phyloP scores from a whole-genome alignment of 2,888 invertebrate genomes.

The Drosophila ustulata region DNA sequence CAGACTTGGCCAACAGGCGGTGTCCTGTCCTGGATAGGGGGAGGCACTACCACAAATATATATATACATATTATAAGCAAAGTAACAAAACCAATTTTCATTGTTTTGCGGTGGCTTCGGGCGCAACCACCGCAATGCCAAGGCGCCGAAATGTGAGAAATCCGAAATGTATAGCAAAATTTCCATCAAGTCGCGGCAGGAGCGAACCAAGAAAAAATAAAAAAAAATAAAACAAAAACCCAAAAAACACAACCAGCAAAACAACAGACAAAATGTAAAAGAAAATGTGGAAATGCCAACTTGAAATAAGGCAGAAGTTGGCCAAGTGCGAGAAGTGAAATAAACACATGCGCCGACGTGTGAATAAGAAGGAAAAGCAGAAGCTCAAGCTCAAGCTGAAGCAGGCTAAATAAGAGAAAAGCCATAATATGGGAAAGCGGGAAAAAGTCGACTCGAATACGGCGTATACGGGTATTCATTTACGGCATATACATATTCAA shows the following conservation, averaged over 20 bases:
- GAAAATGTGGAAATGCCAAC: slow-evolving; percentile 65
- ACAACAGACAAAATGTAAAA: slow-evolving; percentile 23
- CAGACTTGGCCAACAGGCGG: slow-evolving; percentile 61
- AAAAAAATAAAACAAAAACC: background rate
- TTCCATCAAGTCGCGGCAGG: slow-evolving; percentile 49
- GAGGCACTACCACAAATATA: slow-evolving; percentile 28
- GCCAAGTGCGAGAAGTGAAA: slow-evolving; percentile 63
- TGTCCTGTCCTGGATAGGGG: slow-evolving; percentile 1
- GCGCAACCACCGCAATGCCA: slow-evolving; percentile 49
- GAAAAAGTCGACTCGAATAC: slow-evolving; percentile 18
- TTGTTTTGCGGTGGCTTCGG: slow-evolving; percentile 73
- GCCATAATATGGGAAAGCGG: background rate
- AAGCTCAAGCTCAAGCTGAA: background rate
- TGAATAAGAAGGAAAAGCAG: slow-evolving; percentile 36
- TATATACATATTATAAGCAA: slow-evolving; percentile 47
- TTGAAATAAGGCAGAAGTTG: slow-evolving; percentile 61
- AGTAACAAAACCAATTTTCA: slow-evolving; percentile 80
- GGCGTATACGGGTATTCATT: slow-evolving; percentile 17
- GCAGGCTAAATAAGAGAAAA: background rate
- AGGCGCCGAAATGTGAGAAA: slow-evolving; percentile 51
- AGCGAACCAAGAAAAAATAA: background rate
- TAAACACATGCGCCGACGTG: slow-evolving; percentile 66
- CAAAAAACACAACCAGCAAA: background rate
- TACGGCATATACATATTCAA: slow-evolving; percentile 20
- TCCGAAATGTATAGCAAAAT: slow-evolving; percentile 68